Base-by-base conservation (phyloP, 1,140 invertebrate species). In the Heliconius himera region DNA sequence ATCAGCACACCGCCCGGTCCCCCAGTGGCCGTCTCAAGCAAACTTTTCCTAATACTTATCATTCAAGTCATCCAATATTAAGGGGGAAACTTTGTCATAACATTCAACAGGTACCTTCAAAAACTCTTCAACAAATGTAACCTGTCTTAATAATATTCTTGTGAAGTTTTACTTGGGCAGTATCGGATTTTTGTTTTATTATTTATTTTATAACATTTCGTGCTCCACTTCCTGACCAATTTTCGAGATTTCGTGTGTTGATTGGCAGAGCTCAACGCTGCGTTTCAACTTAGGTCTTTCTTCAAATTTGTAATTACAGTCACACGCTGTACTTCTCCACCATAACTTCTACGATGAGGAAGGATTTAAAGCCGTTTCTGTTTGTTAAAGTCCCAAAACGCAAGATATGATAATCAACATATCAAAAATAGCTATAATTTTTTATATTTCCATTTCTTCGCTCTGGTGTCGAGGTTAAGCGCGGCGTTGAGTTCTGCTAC, bases 1-100 rank as follows among this genome's bases (percentile, higher is more conserved):
- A 11, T 56, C n/a, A 56, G n/a, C 54, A 56, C n/a, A 56, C 1
- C n/a, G n/a, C 54, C 20, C 54, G 20, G 3, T 60, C 56, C 56
- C 70, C 70, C 36, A 71, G 70, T 71, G 70, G 38, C 70, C 29
- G 29, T 16, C 16, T 38, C 20, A 11, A 36, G 36, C 18, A 72
- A 72, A 72, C 33, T 72, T 38, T 71, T 72, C n/a, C n/a, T 72
- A 18, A n/a, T 72, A 36, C 70, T 72, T 72, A 72, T 72, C 29
- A 38, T 72, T 72, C 29, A 72, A 72, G 36, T 72, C 70, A 72
- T 72, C 38, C 38, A 38, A 72, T 72, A 72, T 41, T 72, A 72
- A 72, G 38, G 8, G 33, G n/a, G 9, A 72, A 72, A 41, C 38
- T 72, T 38, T 36, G 2, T 18, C 70, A 22, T 20, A 72, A 22